A percentile compares a stretch with the other conserved stretches of the same genome.
Evolutionary conservation across 1,140 invertebrate species (phyloP).

Genomic region (Aporrectodea caliginosa): DNA sequence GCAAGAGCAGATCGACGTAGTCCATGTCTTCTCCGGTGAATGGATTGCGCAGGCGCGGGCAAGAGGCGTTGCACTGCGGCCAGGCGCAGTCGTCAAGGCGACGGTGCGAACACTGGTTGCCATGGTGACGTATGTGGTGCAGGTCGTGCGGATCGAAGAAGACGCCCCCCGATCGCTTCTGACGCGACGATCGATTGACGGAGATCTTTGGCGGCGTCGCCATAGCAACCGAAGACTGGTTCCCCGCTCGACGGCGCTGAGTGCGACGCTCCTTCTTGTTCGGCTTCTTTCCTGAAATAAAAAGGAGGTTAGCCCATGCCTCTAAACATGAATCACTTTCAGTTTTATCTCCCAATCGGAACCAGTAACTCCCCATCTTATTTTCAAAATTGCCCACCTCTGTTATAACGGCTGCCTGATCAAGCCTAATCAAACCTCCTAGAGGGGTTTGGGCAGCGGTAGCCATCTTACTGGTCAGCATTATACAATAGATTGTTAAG

Average conservation of each 20-base stretch:
- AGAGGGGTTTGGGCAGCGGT: too few species aligned
- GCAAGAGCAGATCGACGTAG: slow-evolving; percentile 78
- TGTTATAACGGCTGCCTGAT: not conserved
- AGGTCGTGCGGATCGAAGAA: not conserved
- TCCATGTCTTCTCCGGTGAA: slow-evolving; percentile 78
- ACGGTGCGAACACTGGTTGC: not conserved
- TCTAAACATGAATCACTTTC: not conserved
- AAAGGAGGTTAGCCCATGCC: not conserved
- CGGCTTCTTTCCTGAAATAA: not conserved
- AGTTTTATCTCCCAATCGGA: not conserved
- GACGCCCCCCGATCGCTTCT: not conserved
- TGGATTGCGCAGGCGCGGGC: slow-evolving; percentile 78
- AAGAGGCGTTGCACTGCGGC: slow-evolving; percentile 87
- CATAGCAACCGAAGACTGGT: not conserved
- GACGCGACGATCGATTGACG: not conserved
- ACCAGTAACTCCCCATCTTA: too few species aligned
- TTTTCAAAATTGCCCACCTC: not conserved
- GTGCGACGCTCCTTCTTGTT: not conserved
- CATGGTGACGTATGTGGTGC: not conserved
- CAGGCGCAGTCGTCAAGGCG: slow-evolving; percentile 76
- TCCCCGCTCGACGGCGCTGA: not conserved
- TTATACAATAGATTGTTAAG: too few species aligned
- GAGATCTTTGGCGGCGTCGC: not conserved
- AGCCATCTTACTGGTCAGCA: too few species aligned
- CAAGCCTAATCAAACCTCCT: too few species aligned